phyloP scores from a whole-genome alignment of 2,113 vertebrate species.

The Cryptomyrus ogoouensis region DNA sequence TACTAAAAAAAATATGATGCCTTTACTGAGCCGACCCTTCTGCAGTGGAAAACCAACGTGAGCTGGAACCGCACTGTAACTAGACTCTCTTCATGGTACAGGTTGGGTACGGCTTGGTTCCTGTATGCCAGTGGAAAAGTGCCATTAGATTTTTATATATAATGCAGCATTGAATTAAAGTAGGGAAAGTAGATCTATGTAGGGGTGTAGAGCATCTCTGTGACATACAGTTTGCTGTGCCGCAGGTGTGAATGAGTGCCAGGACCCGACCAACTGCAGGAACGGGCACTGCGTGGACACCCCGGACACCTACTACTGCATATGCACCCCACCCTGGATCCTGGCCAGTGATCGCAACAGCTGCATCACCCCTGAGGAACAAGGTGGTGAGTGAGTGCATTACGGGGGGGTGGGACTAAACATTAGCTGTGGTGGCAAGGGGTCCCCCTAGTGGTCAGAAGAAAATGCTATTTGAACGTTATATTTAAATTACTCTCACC shows the following conservation, averaged over 20 bases:
- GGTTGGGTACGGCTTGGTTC: background rate
- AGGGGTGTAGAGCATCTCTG: background rate
- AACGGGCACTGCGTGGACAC: conserved; percentile 77
- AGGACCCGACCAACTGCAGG: conserved; percentile 69
- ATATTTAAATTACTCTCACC: background rate
- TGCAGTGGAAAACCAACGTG: background rate
- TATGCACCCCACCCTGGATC: conserved; percentile 71
- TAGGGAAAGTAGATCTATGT: background rate
- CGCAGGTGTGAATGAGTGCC: conserved; percentile 74
- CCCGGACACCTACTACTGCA: conserved; percentile 72
- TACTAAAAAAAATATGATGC: background rate
- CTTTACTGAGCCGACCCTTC: background rate
- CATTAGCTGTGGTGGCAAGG: background rate
- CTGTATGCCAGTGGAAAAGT: background rate
- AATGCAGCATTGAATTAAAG: background rate
- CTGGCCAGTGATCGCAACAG: conserved; percentile 69
- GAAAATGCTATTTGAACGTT: background rate
- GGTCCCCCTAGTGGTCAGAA: background rate
- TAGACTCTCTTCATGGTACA: background rate
- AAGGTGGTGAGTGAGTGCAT: conserved; percentile 67
- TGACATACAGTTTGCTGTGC: background rate
- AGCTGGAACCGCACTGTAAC: background rate
- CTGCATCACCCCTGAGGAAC: conserved; percentile 74
- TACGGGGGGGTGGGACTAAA: background rate
- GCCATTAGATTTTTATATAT: background rate